These are phyloP conservation scores for Dryobota labecula DNA, from an alignment of 2,888 invertebrate genomes.

Conservation along the genomic window DNA sequence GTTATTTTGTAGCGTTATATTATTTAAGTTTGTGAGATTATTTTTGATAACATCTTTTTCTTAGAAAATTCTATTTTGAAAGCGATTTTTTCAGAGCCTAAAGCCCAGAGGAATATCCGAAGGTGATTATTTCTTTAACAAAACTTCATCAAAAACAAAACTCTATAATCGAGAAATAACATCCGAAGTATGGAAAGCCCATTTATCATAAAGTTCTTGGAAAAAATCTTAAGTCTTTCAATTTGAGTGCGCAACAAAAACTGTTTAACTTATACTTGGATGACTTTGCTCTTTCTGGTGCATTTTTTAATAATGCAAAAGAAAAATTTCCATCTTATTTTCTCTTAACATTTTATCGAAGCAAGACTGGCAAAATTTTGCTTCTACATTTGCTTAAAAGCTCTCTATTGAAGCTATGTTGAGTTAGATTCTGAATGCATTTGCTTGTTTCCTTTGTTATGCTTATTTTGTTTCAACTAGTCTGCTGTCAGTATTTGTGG, in stretches of 20 bases:
- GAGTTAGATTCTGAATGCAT: slow-evolving; percentile 43
- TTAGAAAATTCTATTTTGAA: not conserved
- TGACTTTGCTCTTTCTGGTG: slow-evolving; percentile 63
- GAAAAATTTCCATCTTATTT: slow-evolving; percentile 45
- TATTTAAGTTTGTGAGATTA: not conserved
- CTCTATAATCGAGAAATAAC: slow-evolving; percentile 39
- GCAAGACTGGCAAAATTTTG: slow-evolving; percentile 51
- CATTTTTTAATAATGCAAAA: slow-evolving; percentile 62
- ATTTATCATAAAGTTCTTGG: slow-evolving; percentile 64
- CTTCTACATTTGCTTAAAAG: slow-evolving; percentile 46
- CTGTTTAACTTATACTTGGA: slow-evolving; percentile 66
- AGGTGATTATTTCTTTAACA: not conserved
- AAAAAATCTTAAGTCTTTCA: slow-evolving; percentile 67
- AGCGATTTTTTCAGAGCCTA: not conserved
- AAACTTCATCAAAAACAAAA: slow-evolving; percentile 22
- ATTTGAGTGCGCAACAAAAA: slow-evolving; percentile 65
- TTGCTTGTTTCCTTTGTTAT: slow-evolving; percentile 40
- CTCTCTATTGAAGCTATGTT: slow-evolving; percentile 35
- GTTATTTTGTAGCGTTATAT: slow-evolving; percentile 6
- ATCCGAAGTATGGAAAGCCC: slow-evolving; percentile 33
- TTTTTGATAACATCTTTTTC: not conserved
- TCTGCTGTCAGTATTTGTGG: slow-evolving; percentile 12
- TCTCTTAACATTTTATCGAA: slow-evolving; percentile 52
- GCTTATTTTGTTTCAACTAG: slow-evolving; percentile 37
- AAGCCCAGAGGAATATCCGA: not conserved